A percentile compares a stretch with the other conserved stretches of the same genome.
These are phyloP conservation scores for Vireo griseus DNA, from an alignment of 2,797 vertebrate genomes.

Conservation along the genomic window DNA sequence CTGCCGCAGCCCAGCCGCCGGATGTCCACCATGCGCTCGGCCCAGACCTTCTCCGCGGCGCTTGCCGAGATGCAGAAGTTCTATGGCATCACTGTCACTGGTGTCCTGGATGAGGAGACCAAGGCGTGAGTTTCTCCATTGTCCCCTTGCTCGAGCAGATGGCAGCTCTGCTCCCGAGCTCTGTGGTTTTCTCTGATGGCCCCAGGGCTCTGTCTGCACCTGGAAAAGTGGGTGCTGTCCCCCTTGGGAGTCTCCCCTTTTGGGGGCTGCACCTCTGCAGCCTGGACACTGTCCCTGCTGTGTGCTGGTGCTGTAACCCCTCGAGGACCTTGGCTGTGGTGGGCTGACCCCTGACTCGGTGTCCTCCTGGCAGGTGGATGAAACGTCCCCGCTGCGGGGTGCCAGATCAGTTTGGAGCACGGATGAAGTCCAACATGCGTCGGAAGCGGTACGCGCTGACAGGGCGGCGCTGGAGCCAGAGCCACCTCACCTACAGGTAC, in stretches of 20 bases:
- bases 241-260: not conserved
- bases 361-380: conserved; percentile 82
- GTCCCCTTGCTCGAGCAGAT: not conserved
- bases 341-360: not conserved
- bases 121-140: conserved; percentile 73
- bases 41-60: conserved; percentile 87
- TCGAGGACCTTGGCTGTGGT: rapidly evolving
- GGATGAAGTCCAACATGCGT: conserved; percentile 88
- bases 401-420: conserved; percentile 89
- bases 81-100: conserved; percentile 88
- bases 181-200: not conserved
- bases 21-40: conserved; percentile 94
- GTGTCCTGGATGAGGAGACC: conserved; percentile 83
- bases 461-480: conserved; percentile 76
- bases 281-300: rapidly evolving
- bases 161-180: rapidly evolving
- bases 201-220: not conserved
- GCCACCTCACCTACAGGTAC: conserved; percentile 79
- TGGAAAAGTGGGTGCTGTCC: not conserved
- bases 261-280: not conserved
- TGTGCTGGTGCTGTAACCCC: not conserved
- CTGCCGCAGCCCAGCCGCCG: conserved; percentile 85
- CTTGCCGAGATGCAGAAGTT: conserved; percentile 92
- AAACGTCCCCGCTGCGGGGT: conserved; percentile 90
- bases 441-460: conserved; percentile 87